Conservation (phyloP, 2,888 invertebrate genomes). For the Dolomedes plantarius region DNA sequence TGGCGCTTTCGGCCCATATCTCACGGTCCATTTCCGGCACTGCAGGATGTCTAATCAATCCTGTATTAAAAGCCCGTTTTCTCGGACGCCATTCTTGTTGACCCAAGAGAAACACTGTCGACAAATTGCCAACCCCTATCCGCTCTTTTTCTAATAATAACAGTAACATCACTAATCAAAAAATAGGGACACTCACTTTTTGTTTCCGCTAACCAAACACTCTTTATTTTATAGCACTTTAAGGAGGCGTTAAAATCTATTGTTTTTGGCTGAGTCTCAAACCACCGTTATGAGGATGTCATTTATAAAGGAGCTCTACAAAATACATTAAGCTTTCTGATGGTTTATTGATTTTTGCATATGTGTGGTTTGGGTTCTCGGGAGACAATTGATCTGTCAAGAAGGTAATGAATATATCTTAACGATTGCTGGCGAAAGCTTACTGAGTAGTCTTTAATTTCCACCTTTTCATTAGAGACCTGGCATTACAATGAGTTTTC, state of each 20-base stretch:
- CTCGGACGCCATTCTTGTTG: slow-evolving; percentile 60
- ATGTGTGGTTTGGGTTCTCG: neutral
- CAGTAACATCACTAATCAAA: slow-evolving; percentile 40
- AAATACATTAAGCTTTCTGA: slow-evolving; percentile 19
- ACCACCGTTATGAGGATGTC: slow-evolving; percentile 24
- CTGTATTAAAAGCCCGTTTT: slow-evolving; percentile 60
- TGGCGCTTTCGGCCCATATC: slow-evolving; percentile 31
- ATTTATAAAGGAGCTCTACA: slow-evolving; percentile 22
- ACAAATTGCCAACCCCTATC: slow-evolving; percentile 49
- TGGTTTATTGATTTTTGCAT: slow-evolving; percentile 2
- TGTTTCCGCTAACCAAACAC: slow-evolving; percentile 35
- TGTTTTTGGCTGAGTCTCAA: slow-evolving; percentile 56
- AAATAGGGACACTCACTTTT: slow-evolving; percentile 10
- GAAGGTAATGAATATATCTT: neutral
- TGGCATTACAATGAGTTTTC: no score
- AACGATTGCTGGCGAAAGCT: no score
- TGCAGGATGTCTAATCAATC: slow-evolving; percentile 51
- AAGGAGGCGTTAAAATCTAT: slow-evolving; percentile 17
- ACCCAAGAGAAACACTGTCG: slow-evolving; percentile 61
- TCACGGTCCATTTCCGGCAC: slow-evolving; percentile 55
- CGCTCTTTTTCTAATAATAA: slow-evolving; percentile 15
- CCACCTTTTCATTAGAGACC: no score
- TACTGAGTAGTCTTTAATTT: no score
- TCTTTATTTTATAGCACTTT: slow-evolving; percentile 31
- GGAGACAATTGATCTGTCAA: neutral